Evolutionary conservation across 2,888 invertebrate genomes (phyloP), one percentile per base, ranked within the genome.

Genomic region (Zaprionus obscuricornis): DNA sequence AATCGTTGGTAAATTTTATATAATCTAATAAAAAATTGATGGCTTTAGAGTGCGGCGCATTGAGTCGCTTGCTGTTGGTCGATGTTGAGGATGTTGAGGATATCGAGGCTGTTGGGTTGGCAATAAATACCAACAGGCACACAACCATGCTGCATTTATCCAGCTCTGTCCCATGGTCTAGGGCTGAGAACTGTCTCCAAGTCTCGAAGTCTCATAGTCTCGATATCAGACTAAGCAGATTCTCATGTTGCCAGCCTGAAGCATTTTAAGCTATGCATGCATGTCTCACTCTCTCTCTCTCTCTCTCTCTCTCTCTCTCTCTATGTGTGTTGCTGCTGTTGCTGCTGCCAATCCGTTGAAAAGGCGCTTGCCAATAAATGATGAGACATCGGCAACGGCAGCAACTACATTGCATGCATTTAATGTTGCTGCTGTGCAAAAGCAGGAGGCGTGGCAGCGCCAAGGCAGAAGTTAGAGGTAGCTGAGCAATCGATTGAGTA

Each of bases 1-100:
- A 86, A 85, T 81, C 66, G 78, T 74, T 82, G 83, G 68, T 82
- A 85, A 86, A 85, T 82, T 86, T 86, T 82, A 85, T 82, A 82
- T 86, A 82, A 82, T 82, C 86, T 78, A 86, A 86, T 86, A 85
- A 82, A 85, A 86, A 82, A 81, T 81, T 82, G 71, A 81, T 86
- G 79, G 83, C 66, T 74, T 68, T 63, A 29, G 66, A 77, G 78
- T 72, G 75, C 62, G 76, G 62, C 69, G 51, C 69, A 68, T 64
- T 56, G 67, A 3, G 3, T 3, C 7, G 29, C 5, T n/a, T 29
- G 29, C 7, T 3, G 3, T 4, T 54, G 56, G 14, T 20, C 11
- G 13, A 8, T 7, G 20, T 3, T 4, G n/a, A 11, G 5, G 3
- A 8, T 3, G 5, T 4, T 8, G n/a, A 3, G 3, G 3, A 29